Conservation (phyloP, 2,113 vertebrate genomes). For the Malurus cyaneus region DNA sequence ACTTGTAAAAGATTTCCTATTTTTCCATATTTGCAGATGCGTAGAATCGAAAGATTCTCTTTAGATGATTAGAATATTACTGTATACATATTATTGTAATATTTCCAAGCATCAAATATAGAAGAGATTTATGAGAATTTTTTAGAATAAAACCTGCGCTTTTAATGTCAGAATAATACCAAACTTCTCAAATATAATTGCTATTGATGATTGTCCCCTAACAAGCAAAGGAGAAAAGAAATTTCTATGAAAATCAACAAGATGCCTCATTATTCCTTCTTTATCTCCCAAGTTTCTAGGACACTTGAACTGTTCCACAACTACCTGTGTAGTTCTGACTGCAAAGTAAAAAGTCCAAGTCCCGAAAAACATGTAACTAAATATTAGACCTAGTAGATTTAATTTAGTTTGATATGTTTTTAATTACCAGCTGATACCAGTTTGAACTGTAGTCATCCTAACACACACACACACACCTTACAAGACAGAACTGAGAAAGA, state of each 20-base stretch:
- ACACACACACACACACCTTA: background rate
- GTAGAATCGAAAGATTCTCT: background rate
- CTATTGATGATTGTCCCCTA: background rate
- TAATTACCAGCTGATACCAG: background rate
- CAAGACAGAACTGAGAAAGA: background rate
- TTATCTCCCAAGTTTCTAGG: background rate
- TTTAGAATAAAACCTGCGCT: background rate
- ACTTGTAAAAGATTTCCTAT: background rate
- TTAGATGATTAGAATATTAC: background rate
- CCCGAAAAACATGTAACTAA: background rate
- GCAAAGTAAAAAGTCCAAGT: background rate
- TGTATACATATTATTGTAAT: background rate
- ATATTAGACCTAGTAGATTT: background rate
- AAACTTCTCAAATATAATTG: background rate
- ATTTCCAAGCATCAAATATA: background rate
- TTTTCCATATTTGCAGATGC: background rate
- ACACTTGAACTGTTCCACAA: background rate
- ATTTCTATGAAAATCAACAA: background rate
- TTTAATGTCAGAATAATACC: background rate
- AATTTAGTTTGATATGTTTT: background rate
- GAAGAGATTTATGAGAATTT: background rate
- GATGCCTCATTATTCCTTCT: background rate
- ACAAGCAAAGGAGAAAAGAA: background rate
- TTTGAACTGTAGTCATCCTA: background rate
- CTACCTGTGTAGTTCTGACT: background rate